Base-by-base conservation (phyloP, 1,140 invertebrate species). In the Bombyx mori region DNA sequence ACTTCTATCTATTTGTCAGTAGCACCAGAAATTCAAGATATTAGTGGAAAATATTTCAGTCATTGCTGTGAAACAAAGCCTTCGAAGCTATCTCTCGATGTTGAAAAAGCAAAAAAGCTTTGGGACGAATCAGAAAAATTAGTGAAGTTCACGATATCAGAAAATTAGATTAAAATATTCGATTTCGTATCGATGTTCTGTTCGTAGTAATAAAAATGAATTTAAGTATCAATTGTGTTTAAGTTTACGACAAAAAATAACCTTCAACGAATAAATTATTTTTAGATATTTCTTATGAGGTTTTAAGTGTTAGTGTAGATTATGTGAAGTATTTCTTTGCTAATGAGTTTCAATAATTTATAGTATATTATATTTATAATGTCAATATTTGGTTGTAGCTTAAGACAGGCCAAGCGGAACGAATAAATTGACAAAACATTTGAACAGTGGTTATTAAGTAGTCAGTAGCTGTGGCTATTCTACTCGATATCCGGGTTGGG, bases 41-140 rank as follows among this genome's bases (percentile, higher is more conserved):
- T 90, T 6, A 89, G 76, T 48, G 92, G 92, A 8, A 77, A 87
- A 62, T 92, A 92, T 69, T 93, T 91, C 63, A 72, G 75, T 42
- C 88, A 92, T 56, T 92, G 91, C 75, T 76, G 79, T 8, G 62
- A 75, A 57, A 73, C 52, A n/a, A 71, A 65, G 22, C 77, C 83
- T 12, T 86, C 83, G 1, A 78, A 78, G 57, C 45, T 79, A 43
- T 88, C 85, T 22, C 66, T 73, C 65, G 81, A 90, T 62, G 18
- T 45, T 10, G 77, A 86, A 45, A 50, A 85, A 51, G 82, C 86
- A 7, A 81, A 84, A 50, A 77, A 69, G 65, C 60, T 90, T 10
- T 90, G 87, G 83, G 66, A 70, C 22, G 79, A 84, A 62, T 85
- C 88, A 46, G 88, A 82, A 64, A 79, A 75, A 68, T 60, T 86